These are phyloP conservation scores for Trachelipus rathkii DNA, from an alignment of 1,140 invertebrate species.

Conservation along the genomic window DNA sequence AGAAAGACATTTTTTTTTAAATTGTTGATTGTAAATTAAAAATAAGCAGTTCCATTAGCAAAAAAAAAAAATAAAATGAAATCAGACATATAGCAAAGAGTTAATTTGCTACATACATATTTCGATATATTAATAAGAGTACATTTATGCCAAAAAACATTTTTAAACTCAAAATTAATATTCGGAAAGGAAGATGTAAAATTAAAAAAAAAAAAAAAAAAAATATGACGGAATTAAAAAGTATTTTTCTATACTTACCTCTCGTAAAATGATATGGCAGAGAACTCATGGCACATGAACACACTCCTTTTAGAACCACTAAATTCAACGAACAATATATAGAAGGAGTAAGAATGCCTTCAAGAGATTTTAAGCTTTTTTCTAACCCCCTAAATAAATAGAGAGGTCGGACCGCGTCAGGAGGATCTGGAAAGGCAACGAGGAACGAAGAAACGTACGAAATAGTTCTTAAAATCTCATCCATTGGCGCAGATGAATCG, in stretches of 20 bases:
- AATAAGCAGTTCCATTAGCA: too few species aligned
- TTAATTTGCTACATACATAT: too few species aligned
- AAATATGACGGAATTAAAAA: too few species aligned
- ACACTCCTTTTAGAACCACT: conserved; percentile 68
- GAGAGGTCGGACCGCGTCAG: conserved; percentile 55
- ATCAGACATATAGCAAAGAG: too few species aligned
- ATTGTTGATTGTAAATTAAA: too few species aligned
- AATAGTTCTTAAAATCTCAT: conserved; percentile 64
- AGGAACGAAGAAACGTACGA: conserved; percentile 74
- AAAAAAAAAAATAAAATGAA: too few species aligned
- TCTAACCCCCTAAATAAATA: conserved; percentile 70
- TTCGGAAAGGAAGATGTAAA: too few species aligned
- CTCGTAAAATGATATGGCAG: conserved; percentile 77
- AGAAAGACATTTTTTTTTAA: too few species aligned
- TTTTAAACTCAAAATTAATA: too few species aligned
- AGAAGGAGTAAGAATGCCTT: conserved; percentile 61
- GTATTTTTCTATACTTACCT: conserved; percentile 56
- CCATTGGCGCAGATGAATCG: conserved; percentile 66
- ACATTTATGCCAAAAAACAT: too few species aligned
- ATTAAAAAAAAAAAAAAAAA: too few species aligned
- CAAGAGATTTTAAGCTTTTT: conserved; percentile 66
- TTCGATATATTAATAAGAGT: too few species aligned
- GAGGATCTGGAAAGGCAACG: conserved; percentile 67
- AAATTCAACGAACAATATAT: conserved; percentile 60
- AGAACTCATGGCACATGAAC: conserved; percentile 66